These are phyloP conservation scores for Papilio aristodemus DNA, from an alignment of 1,140 invertebrate genomes.

Conservation along the genomic window DNA sequence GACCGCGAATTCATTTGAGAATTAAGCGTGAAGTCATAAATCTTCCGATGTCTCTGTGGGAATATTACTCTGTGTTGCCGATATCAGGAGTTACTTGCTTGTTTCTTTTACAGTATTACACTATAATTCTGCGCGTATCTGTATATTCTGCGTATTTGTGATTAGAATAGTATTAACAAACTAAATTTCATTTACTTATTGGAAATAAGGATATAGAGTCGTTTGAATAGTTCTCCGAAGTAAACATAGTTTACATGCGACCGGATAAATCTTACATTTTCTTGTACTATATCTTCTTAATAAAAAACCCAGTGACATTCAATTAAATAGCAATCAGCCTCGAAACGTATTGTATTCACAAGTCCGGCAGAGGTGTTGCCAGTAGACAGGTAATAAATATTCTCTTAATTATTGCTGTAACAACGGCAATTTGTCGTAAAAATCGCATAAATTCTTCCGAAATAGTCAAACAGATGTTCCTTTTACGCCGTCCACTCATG, in stretches of 20 bases:
- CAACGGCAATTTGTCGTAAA: constrained; percentile 16
- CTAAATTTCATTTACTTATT: too few relatives aligned
- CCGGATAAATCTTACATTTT: background rate
- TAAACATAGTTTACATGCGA: too few relatives aligned
- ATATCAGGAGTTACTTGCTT: background rate
- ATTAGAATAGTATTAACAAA: too few relatives aligned
- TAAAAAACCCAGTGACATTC: constrained; percentile 14
- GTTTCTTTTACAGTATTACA: background rate
- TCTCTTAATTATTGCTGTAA: constrained; percentile 7
- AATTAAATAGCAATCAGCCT: constrained; percentile 10
- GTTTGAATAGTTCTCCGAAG: too few relatives aligned
- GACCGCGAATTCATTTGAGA: background rate
- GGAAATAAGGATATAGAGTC: too few relatives aligned
- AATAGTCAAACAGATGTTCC: constrained; percentile 30
- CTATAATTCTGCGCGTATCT: too few relatives aligned
- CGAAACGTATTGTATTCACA: background rate
- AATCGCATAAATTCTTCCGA: constrained; percentile 19
- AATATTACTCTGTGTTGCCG: constrained; percentile 10
- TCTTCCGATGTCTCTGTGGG: constrained; percentile 12
- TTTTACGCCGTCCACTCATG: constrained; percentile 46
- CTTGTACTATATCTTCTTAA: constrained; percentile 5
- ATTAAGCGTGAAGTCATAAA: constrained; percentile 10
- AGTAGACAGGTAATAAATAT: constrained; percentile 16
- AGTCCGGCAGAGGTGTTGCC: background rate
- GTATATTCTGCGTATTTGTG: too few relatives aligned